phyloP scores from a whole-genome alignment of 2,888 invertebrate species.

The Geophilus truncorum region DNA sequence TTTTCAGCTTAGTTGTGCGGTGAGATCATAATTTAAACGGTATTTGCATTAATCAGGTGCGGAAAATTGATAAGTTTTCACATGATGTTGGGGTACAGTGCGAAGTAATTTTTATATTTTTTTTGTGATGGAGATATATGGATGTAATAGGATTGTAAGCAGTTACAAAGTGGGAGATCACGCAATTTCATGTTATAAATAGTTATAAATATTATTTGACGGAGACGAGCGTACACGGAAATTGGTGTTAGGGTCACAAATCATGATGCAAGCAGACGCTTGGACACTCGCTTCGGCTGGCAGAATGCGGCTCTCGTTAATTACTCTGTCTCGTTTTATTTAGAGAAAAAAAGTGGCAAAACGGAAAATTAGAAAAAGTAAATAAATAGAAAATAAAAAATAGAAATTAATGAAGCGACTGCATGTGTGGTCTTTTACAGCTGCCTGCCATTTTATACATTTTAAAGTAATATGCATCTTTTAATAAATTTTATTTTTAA shows the following conservation, averaged over 20 bases:
- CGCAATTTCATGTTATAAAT: not conserved
- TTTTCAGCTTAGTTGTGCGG: not conserved
- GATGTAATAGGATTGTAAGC: not conserved
- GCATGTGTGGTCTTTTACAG: not conserved
- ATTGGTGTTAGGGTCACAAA: conserved; percentile 1
- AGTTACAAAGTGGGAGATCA: not conserved
- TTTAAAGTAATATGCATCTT: not conserved
- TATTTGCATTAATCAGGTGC: conserved; percentile 3
- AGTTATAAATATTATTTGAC: conserved; percentile 9
- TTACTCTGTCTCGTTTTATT: not conserved
- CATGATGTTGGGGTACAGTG: not conserved
- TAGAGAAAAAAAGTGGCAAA: not conserved
- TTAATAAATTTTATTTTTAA: not conserved
- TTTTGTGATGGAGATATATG: not conserved
- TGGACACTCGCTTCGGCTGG: not conserved
- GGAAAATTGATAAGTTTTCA: not conserved
- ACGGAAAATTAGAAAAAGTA: not conserved
- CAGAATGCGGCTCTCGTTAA: not conserved
- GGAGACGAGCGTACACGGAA: not conserved
- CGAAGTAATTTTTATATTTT: not conserved
- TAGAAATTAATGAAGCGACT: not conserved
- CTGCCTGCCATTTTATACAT: not conserved
- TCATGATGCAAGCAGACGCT: not conserved
- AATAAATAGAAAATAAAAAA: not conserved
- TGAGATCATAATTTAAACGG: not conserved